These are phyloP conservation scores for Grus americana DNA, from an alignment of 2,113 vertebrate species.

Conservation along the genomic window DNA sequence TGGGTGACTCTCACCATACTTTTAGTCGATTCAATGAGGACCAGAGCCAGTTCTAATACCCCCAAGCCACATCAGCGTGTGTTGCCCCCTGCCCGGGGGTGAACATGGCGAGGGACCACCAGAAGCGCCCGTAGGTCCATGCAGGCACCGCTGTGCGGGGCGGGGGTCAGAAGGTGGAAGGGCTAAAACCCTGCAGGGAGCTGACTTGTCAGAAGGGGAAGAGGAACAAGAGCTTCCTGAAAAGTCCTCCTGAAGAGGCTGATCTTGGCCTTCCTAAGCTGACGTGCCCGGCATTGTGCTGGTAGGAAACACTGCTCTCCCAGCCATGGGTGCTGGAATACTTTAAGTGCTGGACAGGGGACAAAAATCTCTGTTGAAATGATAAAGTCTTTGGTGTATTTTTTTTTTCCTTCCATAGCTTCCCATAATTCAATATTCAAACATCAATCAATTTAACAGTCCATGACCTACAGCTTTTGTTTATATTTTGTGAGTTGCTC, in stretches of 20 bases:
- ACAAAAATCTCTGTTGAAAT: background rate
- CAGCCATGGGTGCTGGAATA: background rate
- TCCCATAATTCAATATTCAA: background rate
- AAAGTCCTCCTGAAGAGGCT: background rate
- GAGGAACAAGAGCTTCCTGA: background rate
- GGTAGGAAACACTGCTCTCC: background rate
- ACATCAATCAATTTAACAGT: background rate
- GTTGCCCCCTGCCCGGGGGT: background rate
- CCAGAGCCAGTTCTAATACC: background rate
- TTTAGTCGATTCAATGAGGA: background rate
- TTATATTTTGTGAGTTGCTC: background rate
- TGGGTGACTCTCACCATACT: background rate
- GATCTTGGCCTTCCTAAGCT: background rate
- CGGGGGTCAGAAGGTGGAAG: background rate
- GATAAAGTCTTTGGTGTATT: background rate
- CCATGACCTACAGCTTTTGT: background rate
- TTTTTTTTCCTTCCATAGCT: background rate
- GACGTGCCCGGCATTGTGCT: background rate
- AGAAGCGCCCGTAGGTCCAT: background rate
- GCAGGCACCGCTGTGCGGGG: rapidly evolving
- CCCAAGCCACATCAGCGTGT: background rate
- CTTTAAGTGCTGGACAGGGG: background rate
- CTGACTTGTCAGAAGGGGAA: background rate
- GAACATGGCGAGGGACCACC: background rate
- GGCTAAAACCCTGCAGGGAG: background rate